A percentile compares a stretch with the other conserved stretches of the same genome.
Evolutionary conservation across 2,888 invertebrate genomes (phyloP).

Genomic region (Sarcophaga subvicina): DNA sequence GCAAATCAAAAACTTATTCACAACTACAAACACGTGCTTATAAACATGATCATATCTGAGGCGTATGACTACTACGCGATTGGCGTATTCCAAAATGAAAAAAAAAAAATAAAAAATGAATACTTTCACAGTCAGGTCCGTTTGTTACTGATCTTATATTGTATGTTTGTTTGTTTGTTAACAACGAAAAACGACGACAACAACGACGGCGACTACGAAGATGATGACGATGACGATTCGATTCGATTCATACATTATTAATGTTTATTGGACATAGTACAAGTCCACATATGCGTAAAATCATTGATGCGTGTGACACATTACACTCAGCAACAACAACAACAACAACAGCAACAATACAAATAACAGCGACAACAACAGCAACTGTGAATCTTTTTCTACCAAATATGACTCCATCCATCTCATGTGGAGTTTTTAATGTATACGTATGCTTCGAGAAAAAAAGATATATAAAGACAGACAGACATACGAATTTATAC

Average conservation of each 20-base stretch:
- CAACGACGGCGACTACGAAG: not conserved
- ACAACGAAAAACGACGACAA: not conserved
- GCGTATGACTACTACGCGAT: not conserved
- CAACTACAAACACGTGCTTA: not conserved
- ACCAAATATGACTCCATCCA: slow-evolving; percentile 52
- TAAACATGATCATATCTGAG: not conserved
- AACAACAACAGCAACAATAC: slow-evolving; percentile 6
- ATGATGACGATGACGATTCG: not conserved
- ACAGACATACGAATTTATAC: slow-evolving; percentile 3
- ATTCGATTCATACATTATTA: slow-evolving; percentile 36
- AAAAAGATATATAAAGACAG: slow-evolving; percentile 8
- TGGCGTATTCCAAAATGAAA: slow-evolving; percentile 2
- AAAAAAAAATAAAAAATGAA: not conserved
- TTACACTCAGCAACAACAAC: slow-evolving; percentile 50
- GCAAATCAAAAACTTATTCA: not conserved
- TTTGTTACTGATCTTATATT: not conserved
- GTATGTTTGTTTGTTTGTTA: not conserved
- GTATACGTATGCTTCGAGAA: not conserved
- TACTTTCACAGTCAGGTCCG: not conserved
- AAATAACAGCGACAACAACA: not conserved
- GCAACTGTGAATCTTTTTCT: slow-evolving; percentile 40
- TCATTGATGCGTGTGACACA: slow-evolving; percentile 68
- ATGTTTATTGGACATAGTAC: slow-evolving; percentile 35
- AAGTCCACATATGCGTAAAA: slow-evolving; percentile 53
- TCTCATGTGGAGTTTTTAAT: slow-evolving; percentile 41